Evolutionary conservation across 1,140 invertebrate genomes (phyloP), one percentile per base, ranked within the genome.

Genomic region (Zeugodacus cucurbitae): DNA sequence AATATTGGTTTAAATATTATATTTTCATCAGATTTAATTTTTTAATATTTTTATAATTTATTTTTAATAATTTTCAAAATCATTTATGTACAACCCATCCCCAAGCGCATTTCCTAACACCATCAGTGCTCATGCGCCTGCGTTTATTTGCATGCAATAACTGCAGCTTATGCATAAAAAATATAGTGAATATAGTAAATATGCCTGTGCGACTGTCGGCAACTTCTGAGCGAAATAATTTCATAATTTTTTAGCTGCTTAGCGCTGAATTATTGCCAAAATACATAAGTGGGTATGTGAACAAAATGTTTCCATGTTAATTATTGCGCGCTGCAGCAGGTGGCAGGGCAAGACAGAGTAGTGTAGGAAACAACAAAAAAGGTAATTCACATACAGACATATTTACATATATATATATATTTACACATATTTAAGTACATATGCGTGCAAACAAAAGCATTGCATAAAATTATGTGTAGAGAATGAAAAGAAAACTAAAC

Each of bases 381-480:
- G 37, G 37, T 41, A 41, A 41, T 41, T 41, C 70, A 74, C 22
- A 34, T 7, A 29, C 70, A 74, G 11, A 37, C 37, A n/a, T n/a
- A 44, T 74, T 2, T n/a, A 74, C 17, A 74, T 6, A 29, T 10
- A 20, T 64, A 64, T 26, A 26, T 10, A 20, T 26, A 26, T 2
- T 17, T 64, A 64, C 7, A 41, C n/a, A n/a, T n/a, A n/a, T 62
- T 62, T 62, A 62, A 22, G 22, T 11, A 5, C 10, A 10, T 70
- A 17, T 29, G 41, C 5, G 41, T 17, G n/a, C 44, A 82, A 82
- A 82, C 74, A 48, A 82, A 54, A 82, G 74, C 41, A 82, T 82
- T 82, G 74, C 74, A 82, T 32, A 82, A 82, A 82, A 82, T 82
- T 54, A 82, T 82, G 74, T 48, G 74, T 37, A n/a, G 20, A 82